phyloP scores from a whole-genome alignment of 2,888 invertebrate species.

The Andrena dorsata region DNA sequence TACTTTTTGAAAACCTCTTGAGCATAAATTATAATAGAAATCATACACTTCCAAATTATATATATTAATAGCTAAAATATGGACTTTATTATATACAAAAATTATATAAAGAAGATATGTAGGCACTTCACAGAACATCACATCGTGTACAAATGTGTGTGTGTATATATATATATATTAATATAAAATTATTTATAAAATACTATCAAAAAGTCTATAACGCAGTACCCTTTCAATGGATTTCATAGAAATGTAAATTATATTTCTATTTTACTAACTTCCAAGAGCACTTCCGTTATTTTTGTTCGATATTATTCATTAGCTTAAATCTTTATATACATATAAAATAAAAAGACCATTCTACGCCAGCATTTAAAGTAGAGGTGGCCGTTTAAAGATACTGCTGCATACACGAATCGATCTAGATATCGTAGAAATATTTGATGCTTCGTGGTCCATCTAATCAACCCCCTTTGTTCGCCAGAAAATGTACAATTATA shows the following conservation, averaged over 20 bases:
- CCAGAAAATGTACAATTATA: constrained; percentile 9
- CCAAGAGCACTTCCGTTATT: constrained; percentile 43
- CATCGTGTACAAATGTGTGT: constrained; percentile 40
- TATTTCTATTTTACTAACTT: constrained; percentile 15
- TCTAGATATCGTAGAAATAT: not conserved
- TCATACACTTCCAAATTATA: constrained; percentile 34
- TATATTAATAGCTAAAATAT: constrained; percentile 28
- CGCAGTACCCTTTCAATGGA: constrained; percentile 23
- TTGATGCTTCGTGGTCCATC: not conserved
- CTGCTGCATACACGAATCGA: constrained; percentile 9
- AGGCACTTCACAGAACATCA: constrained; percentile 60
- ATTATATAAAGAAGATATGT: constrained; percentile 55
- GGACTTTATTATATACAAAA: constrained; percentile 47
- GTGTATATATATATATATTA: constrained; percentile 27
- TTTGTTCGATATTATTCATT: constrained; percentile 20
- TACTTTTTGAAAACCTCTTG: constrained; percentile 45
- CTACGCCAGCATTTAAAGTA: not conserved
- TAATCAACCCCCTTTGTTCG: not conserved
- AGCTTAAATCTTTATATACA: not conserved
- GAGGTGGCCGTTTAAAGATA: constrained; percentile 5
- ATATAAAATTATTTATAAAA: constrained; percentile 39
- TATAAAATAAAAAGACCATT: not conserved
- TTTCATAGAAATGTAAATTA: constrained; percentile 30
- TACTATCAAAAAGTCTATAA: constrained; percentile 30
- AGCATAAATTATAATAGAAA: constrained; percentile 56